These are phyloP conservation scores for Zeugodacus cucurbitae DNA, from an alignment of 1,140 invertebrate genomes.

Conservation along the genomic window DNA sequence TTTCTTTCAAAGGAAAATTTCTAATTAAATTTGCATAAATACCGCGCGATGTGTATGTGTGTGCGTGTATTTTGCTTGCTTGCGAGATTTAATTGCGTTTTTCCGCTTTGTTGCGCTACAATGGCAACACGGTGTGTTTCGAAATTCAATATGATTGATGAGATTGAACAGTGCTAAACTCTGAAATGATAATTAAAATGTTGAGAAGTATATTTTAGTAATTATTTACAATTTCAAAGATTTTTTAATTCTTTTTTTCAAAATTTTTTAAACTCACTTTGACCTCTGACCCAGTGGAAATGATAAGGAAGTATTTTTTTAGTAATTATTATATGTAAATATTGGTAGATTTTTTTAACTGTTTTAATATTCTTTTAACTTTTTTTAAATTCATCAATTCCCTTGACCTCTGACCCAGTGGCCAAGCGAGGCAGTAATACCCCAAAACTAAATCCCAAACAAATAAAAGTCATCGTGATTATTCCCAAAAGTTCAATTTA, in stretches of 20 bases:
- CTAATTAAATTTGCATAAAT: conserved; percentile 29
- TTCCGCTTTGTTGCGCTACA: background rate
- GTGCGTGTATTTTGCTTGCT: background rate
- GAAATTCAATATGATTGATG: conserved; percentile 42
- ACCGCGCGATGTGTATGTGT: background rate
- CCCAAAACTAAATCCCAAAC: background rate
- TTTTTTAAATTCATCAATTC: background rate
- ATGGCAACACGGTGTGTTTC: background rate
- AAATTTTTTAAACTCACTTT: too few relatives aligned
- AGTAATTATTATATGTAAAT: too few relatives aligned
- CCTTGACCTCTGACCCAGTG: background rate
- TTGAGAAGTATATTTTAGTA: background rate
- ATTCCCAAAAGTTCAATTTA: conserved; percentile 40
- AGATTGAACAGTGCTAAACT: background rate
- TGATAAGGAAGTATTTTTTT: too few relatives aligned
- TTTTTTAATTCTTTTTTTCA: too few relatives aligned
- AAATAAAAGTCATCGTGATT: conserved; percentile 38
- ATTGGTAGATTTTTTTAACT: too few relatives aligned
- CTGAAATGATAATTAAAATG: background rate
- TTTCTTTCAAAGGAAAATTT: conserved; percentile 20
- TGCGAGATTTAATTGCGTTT: conserved; percentile 14
- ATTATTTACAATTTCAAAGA: too few relatives aligned
- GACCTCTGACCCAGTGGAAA: background rate
- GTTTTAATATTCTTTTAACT: too few relatives aligned
- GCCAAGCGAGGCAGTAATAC: background rate